A percentile compares a stretch with the other conserved stretches of the same genome.
Conservation (phyloP, 2,797 vertebrate species). For the Gymnocypris eckloni region DNA sequence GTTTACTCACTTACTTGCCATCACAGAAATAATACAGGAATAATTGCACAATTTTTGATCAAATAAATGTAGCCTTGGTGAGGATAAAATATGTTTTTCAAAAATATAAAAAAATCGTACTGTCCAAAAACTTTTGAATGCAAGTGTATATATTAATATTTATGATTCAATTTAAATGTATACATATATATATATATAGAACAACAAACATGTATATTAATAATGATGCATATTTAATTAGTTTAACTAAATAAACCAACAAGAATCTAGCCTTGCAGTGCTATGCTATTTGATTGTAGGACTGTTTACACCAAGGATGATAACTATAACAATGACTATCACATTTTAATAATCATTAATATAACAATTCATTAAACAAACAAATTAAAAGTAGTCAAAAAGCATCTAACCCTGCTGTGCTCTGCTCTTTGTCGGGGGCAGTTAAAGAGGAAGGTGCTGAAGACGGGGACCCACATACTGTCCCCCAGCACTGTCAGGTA, state of each 20-base stretch:
- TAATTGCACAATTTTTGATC: neutral
- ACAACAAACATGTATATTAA: neutral
- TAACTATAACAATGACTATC: neutral
- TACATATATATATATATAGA: too few species aligned
- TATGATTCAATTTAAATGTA: too few species aligned
- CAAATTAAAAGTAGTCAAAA: neutral
- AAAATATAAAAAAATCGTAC: too few species aligned
- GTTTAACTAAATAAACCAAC: neutral
- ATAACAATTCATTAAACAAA: neutral
- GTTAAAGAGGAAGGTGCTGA: slow-evolving; percentile 97
- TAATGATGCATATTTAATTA: neutral
- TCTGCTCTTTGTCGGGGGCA: slow-evolving; percentile 88
- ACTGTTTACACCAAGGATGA: neutral
- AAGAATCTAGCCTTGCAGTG: neutral
- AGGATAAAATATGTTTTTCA: neutral
- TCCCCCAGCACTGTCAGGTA: slow-evolving; percentile 90
- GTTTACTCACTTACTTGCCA: too few species aligned
- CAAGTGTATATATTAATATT: neutral
- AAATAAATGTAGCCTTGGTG: neutral
- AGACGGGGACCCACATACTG: slow-evolving; percentile 90
- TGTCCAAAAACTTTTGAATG: neutral
- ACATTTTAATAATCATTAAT: neutral
- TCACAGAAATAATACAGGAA: too few species aligned
- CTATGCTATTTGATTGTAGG: neutral
- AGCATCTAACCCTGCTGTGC: slow-evolving; percentile 85